Evolutionary conservation across 2,888 invertebrate species (phyloP).

Genomic region (Halictus quadricinctus): DNA sequence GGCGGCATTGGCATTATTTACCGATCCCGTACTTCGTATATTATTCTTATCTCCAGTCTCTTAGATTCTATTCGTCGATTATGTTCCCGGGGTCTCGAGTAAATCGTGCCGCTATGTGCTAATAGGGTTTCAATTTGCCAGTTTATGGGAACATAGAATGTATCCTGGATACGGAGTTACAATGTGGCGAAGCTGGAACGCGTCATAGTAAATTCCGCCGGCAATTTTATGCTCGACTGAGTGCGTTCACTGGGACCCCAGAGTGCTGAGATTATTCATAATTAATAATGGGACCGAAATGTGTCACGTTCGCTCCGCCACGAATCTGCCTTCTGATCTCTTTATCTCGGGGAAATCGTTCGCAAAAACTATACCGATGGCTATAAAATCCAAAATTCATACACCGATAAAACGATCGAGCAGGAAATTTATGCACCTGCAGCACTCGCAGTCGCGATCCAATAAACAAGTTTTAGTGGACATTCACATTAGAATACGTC

Average conservation of each 20-base stretch:
- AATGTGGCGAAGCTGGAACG: neutral
- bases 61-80: neutral
- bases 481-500: too few species aligned
- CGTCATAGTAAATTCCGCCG: slow-evolving; percentile 6
- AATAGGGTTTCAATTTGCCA: neutral
- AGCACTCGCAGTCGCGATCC: neutral
- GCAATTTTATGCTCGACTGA: slow-evolving; percentile 5
- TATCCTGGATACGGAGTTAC: slow-evolving; percentile 6
- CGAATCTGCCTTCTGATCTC: neutral
- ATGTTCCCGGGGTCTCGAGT: neutral
- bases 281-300: slow-evolving; percentile 5
- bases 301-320: neutral
- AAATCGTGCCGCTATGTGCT: neutral
- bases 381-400: neutral
- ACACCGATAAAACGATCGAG: neutral
- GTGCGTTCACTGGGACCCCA: neutral
- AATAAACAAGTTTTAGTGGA: neutral
- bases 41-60: neutral
- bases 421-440: neutral
- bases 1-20: slow-evolving; percentile 1
- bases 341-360: neutral
- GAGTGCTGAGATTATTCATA: neutral
- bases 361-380: neutral
- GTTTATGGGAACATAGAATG: slow-evolving; percentile 4
- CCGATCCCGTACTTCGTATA: neutral